phyloP scores from a whole-genome alignment of 2,113 vertebrate genomes.

The Geococcyx californianus region DNA sequence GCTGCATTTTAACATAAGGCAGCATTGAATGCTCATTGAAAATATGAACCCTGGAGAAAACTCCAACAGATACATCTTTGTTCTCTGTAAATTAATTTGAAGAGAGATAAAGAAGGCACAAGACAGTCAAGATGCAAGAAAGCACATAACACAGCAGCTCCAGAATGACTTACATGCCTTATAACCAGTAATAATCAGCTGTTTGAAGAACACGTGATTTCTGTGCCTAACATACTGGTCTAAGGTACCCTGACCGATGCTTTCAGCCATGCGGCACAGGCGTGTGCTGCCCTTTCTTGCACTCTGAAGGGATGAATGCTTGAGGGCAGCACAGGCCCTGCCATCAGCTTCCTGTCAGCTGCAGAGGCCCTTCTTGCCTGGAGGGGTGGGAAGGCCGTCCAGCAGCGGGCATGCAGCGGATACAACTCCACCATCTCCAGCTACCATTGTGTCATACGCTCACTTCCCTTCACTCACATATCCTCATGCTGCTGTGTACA shows the following conservation, averaged over 20 bases:
- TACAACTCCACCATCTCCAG: neutral
- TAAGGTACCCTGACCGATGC: neutral
- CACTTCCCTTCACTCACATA: accelerated
- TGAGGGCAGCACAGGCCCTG: neutral
- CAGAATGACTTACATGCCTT: neutral
- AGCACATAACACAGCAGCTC: neutral
- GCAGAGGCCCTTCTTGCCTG: neutral
- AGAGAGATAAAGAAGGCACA: neutral
- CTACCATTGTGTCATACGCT: accelerated
- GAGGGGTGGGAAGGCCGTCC: no score
- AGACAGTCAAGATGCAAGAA: neutral
- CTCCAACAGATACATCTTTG: neutral
- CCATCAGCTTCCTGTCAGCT: neutral
- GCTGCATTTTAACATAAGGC: neutral
- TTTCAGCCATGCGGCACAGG: accelerated
- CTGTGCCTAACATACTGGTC: accelerated
- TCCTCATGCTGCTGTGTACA: accelerated
- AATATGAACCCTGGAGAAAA: neutral
- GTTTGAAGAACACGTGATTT: neutral
- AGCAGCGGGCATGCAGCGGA: accelerated
- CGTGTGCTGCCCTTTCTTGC: neutral
- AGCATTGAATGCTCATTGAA: neutral
- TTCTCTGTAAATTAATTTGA: neutral
- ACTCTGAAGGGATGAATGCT: neutral
- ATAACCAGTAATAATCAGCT: neutral